Evolutionary conservation across 2,797 vertebrate genomes (phyloP).

Genomic region (Triplophysa yarkandensis): DNA sequence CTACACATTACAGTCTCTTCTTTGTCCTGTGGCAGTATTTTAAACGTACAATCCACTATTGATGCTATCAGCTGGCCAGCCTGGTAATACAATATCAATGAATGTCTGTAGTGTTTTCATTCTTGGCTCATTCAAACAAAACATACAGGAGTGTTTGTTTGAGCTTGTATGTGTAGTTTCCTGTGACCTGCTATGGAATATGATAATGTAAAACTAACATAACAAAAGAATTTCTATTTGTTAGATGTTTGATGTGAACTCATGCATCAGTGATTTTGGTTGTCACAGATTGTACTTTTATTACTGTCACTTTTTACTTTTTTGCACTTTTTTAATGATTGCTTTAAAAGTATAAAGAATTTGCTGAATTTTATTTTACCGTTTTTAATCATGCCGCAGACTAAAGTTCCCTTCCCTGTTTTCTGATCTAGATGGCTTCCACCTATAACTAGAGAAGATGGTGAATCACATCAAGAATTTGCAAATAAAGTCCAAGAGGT

Average conservation of each 20-base stretch:
- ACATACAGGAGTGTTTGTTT: background rate
- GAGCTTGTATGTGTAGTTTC: background rate
- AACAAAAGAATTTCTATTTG: background rate
- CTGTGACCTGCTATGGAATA: background rate
- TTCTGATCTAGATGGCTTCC: slow-evolving; percentile 84
- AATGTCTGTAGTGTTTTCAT: background rate
- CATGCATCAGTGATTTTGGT: background rate
- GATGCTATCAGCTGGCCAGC: slow-evolving; percentile 12
- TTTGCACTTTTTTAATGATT: background rate
- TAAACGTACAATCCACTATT: slow-evolving; percentile 21
- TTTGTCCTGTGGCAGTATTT: slow-evolving; percentile 46
- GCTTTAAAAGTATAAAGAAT: background rate
- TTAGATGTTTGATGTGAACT: background rate
- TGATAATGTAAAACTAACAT: background rate
- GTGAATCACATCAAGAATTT: slow-evolving; percentile 86
- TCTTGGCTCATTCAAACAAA: background rate
- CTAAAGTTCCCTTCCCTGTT: slow-evolving; percentile 40
- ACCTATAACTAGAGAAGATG: slow-evolving; percentile 79
- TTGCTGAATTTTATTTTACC: background rate
- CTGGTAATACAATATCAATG: slow-evolving; percentile 35
- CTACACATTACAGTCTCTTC: slow-evolving; percentile 78
- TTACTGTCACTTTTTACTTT: background rate
- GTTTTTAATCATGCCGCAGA: background rate
- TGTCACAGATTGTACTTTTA: background rate
- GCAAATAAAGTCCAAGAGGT: slow-evolving; percentile 94